Conservation (phyloP, 2,888 invertebrate species). For the Rhagium mordax region DNA sequence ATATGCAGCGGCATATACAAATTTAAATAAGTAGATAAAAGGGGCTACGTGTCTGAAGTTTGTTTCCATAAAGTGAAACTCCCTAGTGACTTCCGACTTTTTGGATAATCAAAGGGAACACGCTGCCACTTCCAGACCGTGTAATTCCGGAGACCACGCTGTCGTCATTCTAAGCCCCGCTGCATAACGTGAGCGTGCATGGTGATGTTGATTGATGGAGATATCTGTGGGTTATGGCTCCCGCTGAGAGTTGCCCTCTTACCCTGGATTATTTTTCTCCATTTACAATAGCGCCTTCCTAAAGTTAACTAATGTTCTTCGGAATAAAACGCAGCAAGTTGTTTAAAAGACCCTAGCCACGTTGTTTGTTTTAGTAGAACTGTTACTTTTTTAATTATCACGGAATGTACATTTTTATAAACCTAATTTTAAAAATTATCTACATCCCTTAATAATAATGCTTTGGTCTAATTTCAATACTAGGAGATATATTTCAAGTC, state of each 20-base stretch:
- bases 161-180: slow-evolving; percentile 1
- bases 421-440: too few species aligned
- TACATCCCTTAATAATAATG: too few species aligned
- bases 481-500: too few species aligned
- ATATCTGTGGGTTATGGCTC: slow-evolving; percentile 45
- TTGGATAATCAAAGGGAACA: neutral
- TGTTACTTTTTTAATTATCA: too few species aligned
- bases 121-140: neutral
- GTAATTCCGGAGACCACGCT: neutral
- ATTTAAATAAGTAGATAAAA: neutral
- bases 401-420: too few species aligned
- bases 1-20: neutral
- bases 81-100: neutral
- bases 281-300: neutral
- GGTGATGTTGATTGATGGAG: slow-evolving; percentile 50
- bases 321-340: neutral
- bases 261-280: slow-evolving; percentile 23
- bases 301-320: neutral
- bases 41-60: neutral
- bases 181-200: neutral
- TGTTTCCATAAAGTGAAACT: neutral
- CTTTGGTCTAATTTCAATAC: too few species aligned
- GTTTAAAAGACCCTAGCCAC: neutral
- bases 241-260: slow-evolving; percentile 38
- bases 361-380: too few species aligned